phyloP scores from a whole-genome alignment of 2,113 vertebrate species.

The Vulpes lagopus region DNA sequence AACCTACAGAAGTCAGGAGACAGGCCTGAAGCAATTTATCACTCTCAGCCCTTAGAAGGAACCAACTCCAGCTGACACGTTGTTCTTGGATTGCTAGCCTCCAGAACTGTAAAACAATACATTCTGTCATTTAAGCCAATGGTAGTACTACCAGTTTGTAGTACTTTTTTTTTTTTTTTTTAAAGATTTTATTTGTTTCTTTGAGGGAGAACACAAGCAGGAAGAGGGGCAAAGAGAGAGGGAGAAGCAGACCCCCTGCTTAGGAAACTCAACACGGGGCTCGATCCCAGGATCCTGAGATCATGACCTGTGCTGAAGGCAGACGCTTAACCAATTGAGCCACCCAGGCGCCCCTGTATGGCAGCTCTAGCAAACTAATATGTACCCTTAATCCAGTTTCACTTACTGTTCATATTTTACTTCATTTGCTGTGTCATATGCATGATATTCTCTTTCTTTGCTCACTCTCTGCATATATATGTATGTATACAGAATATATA shows the following conservation, averaged over 20 bases:
- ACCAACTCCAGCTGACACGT: neutral
- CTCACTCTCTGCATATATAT: neutral
- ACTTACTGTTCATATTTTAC: neutral
- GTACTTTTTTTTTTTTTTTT: too few relatives aligned
- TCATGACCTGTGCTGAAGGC: too few relatives aligned
- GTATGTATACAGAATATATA: neutral
- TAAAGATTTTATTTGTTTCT: too few relatives aligned
- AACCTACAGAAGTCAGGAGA: neutral
- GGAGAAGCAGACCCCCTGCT: too few relatives aligned
- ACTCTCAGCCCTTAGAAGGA: neutral
- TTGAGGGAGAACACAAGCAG: too few relatives aligned
- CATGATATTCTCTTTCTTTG: neutral
- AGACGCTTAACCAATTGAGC: too few relatives aligned
- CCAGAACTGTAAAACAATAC: neutral
- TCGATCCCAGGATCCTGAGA: too few relatives aligned
- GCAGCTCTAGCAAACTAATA: neutral
- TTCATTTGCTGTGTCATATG: neutral
- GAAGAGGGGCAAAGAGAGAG: too few relatives aligned
- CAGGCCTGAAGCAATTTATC: neutral
- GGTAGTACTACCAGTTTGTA: neutral
- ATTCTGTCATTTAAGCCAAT: neutral
- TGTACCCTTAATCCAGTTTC: neutral
- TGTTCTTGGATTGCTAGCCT: neutral
- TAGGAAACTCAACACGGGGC: too few relatives aligned
- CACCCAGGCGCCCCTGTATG: neutral